These are phyloP conservation scores for Hyles lineata DNA, from an alignment of 2,888 invertebrate species.

Conservation along the genomic window DNA sequence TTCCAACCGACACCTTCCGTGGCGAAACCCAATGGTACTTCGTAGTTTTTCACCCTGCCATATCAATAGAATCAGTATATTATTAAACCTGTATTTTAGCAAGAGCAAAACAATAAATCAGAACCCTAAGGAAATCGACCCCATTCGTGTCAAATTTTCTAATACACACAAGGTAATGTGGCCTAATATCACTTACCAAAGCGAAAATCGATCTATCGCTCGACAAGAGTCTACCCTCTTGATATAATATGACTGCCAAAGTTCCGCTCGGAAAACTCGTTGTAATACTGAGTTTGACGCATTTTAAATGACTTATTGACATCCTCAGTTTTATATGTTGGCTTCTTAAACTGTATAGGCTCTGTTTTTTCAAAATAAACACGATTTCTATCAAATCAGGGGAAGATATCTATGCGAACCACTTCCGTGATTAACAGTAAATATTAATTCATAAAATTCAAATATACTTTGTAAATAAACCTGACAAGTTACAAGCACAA, in stretches of 20 bases:
- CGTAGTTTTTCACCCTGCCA: too few relatives aligned
- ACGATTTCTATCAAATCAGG: too few relatives aligned
- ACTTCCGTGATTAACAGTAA: too few relatives aligned
- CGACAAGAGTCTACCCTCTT: not conserved
- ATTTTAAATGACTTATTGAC: too few relatives aligned
- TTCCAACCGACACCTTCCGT: too few relatives aligned
- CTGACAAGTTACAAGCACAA: not conserved
- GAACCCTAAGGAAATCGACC: not conserved
- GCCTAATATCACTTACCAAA: slow-evolving; percentile 50
- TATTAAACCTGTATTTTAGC: not conserved
- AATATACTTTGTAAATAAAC: not conserved
- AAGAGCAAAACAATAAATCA: not conserved
- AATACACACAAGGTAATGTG: slow-evolving; percentile 44
- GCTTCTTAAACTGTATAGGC: too few relatives aligned
- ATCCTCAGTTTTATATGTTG: too few relatives aligned
- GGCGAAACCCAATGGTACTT: too few relatives aligned
- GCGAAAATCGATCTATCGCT: slow-evolving; percentile 45
- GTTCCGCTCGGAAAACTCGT: not conserved
- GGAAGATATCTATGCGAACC: too few relatives aligned
- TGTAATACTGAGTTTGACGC: not conserved
- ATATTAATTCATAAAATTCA: too few relatives aligned
- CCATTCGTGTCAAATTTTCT: slow-evolving; percentile 33
- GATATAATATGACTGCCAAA: not conserved
- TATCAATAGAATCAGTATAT: not conserved
- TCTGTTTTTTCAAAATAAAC: too few relatives aligned